Conservation (phyloP, 2,113 vertebrate species). For the Ciconia maguari region DNA sequence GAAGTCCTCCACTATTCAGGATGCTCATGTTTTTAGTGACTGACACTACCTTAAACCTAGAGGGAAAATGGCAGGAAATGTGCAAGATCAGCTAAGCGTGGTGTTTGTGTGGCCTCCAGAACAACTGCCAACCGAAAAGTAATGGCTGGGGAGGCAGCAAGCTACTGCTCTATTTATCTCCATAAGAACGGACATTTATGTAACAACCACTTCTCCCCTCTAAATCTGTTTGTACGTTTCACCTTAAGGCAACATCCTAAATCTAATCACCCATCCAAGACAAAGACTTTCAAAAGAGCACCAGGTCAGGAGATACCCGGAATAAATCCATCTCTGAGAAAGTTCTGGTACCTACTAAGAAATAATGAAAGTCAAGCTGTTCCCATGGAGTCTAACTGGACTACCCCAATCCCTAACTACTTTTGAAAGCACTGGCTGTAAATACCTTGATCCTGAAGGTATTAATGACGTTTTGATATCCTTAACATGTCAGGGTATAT, state of each 20-base stretch:
- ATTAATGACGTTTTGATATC: not conserved
- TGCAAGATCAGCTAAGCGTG: conserved; percentile 48
- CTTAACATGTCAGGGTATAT: not conserved
- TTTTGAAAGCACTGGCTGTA: not conserved
- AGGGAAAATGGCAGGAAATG: conserved; percentile 26
- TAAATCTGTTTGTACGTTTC: conserved; percentile 36
- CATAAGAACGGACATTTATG: conserved; percentile 4
- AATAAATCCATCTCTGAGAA: conserved; percentile 9
- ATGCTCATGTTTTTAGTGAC: not conserved
- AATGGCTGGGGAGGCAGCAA: conserved; percentile 27
- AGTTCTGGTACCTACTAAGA: not conserved
- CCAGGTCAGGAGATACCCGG: not conserved
- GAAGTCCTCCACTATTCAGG: conserved; percentile 7
- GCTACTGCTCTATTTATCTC: conserved; percentile 40
- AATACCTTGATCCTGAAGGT: not conserved
- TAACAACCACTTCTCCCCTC: conserved; percentile 9
- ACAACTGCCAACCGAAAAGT: conserved; percentile 5
- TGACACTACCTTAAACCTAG: conserved; percentile 39
- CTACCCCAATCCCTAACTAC: not conserved
- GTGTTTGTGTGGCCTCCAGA: conserved; percentile 38
- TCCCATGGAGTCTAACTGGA: not conserved
- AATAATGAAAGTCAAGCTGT: not conserved
- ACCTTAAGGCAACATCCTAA: conserved; percentile 57
- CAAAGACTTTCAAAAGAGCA: conserved; percentile 48
- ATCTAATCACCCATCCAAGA: conserved; percentile 42